A percentile compares a stretch with the other conserved stretches of the same genome.
These are phyloP conservation scores for Megalurothrips usitatus DNA, from an alignment of 2,888 invertebrate genomes.

Conservation along the genomic window DNA sequence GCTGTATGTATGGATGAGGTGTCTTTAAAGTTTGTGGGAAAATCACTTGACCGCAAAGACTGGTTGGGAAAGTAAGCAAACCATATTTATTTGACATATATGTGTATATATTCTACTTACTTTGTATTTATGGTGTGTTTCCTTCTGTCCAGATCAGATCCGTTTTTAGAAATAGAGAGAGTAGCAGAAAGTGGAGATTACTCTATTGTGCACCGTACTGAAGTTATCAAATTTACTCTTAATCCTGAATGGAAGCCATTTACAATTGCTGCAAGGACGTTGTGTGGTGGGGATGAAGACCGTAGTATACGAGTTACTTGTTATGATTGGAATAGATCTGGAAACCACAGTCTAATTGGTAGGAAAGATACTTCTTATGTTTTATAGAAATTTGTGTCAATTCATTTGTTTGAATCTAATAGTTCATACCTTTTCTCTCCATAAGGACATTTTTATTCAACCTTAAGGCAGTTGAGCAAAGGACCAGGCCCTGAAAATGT, in stretches of 20 bases:
- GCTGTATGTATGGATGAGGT: slow-evolving; percentile 44
- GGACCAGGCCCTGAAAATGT: slow-evolving; percentile 45
- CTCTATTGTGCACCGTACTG: slow-evolving; percentile 52
- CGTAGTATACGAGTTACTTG: slow-evolving; percentile 51
- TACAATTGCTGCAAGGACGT: slow-evolving; percentile 46
- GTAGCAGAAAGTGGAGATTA: slow-evolving; percentile 48
- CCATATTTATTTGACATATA: slow-evolving; percentile 18
- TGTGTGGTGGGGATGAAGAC: slow-evolving; percentile 54
- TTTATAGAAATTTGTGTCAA: not conserved
- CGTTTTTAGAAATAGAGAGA: slow-evolving; percentile 46
- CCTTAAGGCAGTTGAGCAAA: slow-evolving; percentile 46
- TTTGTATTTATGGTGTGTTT: slow-evolving; percentile 39
- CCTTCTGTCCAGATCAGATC: slow-evolving; percentile 39
- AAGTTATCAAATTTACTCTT: slow-evolving; percentile 50
- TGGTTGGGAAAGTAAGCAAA: slow-evolving; percentile 42
- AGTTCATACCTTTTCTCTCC: slow-evolving; percentile 41
- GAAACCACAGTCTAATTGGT: slow-evolving; percentile 49
- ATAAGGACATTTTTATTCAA: slow-evolving; percentile 46
- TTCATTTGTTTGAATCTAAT: not conserved
- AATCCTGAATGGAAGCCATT: slow-evolving; percentile 54
- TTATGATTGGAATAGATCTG: slow-evolving; percentile 51
- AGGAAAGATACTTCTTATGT: not conserved
- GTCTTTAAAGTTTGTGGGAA: slow-evolving; percentile 42
- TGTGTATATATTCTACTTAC: slow-evolving; percentile 30
- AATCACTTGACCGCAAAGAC: slow-evolving; percentile 43